phyloP scores from a whole-genome alignment of 1,140 invertebrate genomes.

The Anoplophora glabripennis region DNA sequence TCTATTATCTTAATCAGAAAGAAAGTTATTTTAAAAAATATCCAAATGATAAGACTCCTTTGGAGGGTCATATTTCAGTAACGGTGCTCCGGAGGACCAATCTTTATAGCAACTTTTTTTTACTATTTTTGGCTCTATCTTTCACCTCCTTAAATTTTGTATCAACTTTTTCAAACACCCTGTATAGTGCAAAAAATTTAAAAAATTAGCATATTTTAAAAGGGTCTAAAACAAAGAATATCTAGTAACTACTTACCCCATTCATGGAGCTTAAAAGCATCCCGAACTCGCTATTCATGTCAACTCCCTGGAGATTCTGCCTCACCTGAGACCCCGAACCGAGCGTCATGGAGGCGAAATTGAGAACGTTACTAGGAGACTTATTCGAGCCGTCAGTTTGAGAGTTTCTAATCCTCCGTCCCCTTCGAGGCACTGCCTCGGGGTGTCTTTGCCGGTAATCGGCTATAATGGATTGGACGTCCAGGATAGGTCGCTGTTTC shows the following conservation, averaged over 20 bases:
- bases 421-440: conserved; percentile 64
- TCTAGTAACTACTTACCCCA: conserved; percentile 28
- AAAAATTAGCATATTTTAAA: too few relatives aligned
- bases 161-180: too few relatives aligned
- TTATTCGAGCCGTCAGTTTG: conserved; percentile 26
- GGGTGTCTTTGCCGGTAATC: conserved; percentile 75
- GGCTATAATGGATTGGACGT: conserved; percentile 79
- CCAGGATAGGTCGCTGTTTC: conserved; percentile 71
- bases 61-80: too few relatives aligned
- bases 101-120: too few relatives aligned
- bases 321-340: conserved; percentile 49
- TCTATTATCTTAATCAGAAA: too few relatives aligned
- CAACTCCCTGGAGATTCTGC: conserved; percentile 37
- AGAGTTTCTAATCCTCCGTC: conserved; percentile 56
- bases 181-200: too few relatives aligned
- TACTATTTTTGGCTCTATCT: too few relatives aligned
- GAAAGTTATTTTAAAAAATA: too few relatives aligned
- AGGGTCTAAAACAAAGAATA: neutral
- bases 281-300: conserved; percentile 38
- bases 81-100: too few relatives aligned
- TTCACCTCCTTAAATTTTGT: too few relatives aligned
- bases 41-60: too few relatives aligned
- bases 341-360: conserved; percentile 43
- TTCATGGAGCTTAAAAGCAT: conserved; percentile 39
- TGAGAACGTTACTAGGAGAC: conserved; percentile 35